Percentiles rank a stretch among this genome's conserved stretches.
These are phyloP conservation scores for Cassiopea xamachana DNA, from an alignment of 30 jellyfish, hydroid and myxozoan species.

Conservation along the genomic window DNA sequence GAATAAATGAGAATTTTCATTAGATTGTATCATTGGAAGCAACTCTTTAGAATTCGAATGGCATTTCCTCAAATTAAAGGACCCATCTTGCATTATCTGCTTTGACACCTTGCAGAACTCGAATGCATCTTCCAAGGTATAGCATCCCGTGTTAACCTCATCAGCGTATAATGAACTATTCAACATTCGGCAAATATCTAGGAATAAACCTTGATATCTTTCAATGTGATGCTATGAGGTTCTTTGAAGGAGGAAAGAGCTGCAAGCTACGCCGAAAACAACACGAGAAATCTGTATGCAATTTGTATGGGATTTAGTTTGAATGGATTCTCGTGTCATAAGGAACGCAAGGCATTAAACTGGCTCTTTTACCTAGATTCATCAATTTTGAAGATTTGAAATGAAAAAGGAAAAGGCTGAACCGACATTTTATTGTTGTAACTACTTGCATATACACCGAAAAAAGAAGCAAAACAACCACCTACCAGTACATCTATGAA, in stretches of 20 bases:
- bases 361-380: too few relatives aligned
- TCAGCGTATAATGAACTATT: background rate
- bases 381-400: too few relatives aligned
- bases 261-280: constrained; percentile 15
- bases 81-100: constrained; percentile 5
- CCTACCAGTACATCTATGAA: too few relatives aligned
- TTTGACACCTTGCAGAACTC: background rate
- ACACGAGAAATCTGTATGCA: background rate
- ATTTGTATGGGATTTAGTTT: background rate
- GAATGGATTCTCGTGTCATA: background rate
- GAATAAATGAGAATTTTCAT: background rate
- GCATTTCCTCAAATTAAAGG: constrained; percentile 10
- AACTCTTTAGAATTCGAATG: background rate
- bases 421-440: too few relatives aligned
- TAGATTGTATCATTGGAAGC: background rate
- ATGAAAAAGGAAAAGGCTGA: too few relatives aligned
- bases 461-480: too few relatives aligned
- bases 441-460: too few relatives aligned
- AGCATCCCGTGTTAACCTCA: constrained; percentile 6
- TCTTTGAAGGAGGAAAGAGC: constrained; percentile 19
- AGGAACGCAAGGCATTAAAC: background rate
- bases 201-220: background rate
- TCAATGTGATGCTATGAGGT: constrained; percentile 5
- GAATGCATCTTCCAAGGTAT: background rate
- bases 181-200: background rate